Evolutionary conservation across 2,113 vertebrate genomes (phyloP), one percentile per base, ranked within the genome.

Genomic region (Anolis sagrei): DNA sequence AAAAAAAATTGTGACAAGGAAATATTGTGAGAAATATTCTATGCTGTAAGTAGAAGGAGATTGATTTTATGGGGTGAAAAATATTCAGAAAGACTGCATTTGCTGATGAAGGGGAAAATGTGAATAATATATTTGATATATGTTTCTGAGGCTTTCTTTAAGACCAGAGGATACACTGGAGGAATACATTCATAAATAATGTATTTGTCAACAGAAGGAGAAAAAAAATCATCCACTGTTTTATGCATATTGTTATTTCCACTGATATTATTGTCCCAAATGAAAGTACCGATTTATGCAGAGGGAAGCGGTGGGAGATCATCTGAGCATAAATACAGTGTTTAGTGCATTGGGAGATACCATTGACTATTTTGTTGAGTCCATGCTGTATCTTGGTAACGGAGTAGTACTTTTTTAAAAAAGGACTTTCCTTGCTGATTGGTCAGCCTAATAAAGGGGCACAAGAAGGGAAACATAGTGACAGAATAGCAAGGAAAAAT

Each of bases 11-110:
- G 19, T 84, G 51, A 2, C 76, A 81, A 84, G 49, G 27, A 79
- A 81, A 86, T 80, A 64, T 72, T 64, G 74, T 62, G 54, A 74
- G 39, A 83, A 86, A 76, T 51, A 54, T 29, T 29, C 25, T 68
- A 18, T 75, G 16, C 48, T 84, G 2, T 74, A 44, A 66, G 44
- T 68, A 64, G 39, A 51, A 79, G 36, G 5, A 79, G 76, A 77
- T 79, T 83, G 75, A 87, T 83, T 81, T 79, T 79, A 87, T 72
- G 25, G 76, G n/a, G 27, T 64, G 70, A 86, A 80, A 86, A 86
- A 86, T 54, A 74, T 81, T 66, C n/a, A 64, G 11, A 49, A 83
- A 80, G 11, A 73, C 5, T 1, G 34, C 82, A 68, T 32, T 34
- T 83, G 9, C 27, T 77, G 64, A 5, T 36, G 4, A 51, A 64